phyloP scores from a whole-genome alignment of 1,140 invertebrate genomes.

The Anoplolepis gracilipes region DNA sequence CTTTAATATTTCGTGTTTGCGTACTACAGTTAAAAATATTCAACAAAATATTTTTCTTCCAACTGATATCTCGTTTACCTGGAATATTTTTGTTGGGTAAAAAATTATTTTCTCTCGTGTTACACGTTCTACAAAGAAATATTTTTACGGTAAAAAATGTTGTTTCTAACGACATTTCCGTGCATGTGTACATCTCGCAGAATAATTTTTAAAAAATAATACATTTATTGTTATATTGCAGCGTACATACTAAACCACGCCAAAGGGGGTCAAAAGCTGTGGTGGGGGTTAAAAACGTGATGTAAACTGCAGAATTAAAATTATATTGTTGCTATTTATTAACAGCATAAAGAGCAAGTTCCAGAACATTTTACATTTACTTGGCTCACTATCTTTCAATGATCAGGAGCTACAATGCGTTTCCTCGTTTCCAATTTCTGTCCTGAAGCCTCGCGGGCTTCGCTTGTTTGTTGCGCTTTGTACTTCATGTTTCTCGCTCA shows the following conservation, averaged over 20 bases:
- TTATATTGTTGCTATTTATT: constrained; percentile 55
- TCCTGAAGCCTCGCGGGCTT: constrained; percentile 46
- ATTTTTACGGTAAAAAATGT: not conserved
- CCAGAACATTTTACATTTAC: constrained; percentile 42
- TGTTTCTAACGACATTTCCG: not conserved
- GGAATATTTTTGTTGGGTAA: not conserved
- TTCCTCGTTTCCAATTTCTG: constrained; percentile 25
- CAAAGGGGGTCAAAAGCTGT: constrained; percentile 8
- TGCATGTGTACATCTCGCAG: too few relatives aligned
- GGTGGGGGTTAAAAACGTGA: too few relatives aligned
- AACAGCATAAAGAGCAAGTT: constrained; percentile 50
- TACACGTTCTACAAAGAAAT: not conserved
- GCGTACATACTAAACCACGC: not conserved
- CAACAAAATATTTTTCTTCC: not conserved
- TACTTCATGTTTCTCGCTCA: constrained; percentile 32
- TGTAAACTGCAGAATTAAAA: constrained; percentile 30
- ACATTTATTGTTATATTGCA: constrained; percentile 7
- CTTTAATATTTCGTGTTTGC: not conserved
- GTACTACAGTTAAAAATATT: not conserved
- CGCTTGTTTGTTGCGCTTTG: constrained; percentile 52
- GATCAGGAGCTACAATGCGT: constrained; percentile 50
- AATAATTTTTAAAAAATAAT: not conserved
- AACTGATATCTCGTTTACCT: not conserved
- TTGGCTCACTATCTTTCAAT: constrained; percentile 43
- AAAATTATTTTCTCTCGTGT: constrained; percentile 12